Base-by-base conservation (phyloP, 2,888 invertebrate species). In the Caenorhabditis parvicauda region DNA sequence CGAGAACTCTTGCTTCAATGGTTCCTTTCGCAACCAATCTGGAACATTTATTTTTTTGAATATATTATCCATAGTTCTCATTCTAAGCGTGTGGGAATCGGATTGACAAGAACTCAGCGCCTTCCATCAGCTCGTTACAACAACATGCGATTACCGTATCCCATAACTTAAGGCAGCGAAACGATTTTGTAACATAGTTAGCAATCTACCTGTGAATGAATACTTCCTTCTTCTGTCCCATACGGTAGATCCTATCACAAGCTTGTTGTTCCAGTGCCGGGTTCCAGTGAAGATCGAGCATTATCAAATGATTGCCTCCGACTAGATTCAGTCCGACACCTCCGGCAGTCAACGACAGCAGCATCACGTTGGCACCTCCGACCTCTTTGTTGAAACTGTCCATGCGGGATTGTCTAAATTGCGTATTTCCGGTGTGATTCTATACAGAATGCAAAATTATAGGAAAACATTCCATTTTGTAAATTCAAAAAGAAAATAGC, bases 261-360 rank as follows among this genome's bases (percentile, higher is more conserved):
- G 94, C 95, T 83, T 95, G 95, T 41, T 88, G 86, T 83, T 96
- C 95, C 43, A 95, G 83, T 78, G 94, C 93, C 0, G 95, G 95
- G 86, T 95, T 96, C 84, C 94, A 96, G 83, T 95, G 94, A 50
- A 92, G 87, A 84, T 96, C 95, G 22, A 92, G 82, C 29, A 96
- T 84, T 28, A 94, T 86, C 44, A 96, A 86, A 82, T 95, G 91
- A 85, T 90, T 93, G 0, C 89, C 95, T 2, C 94, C 95, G 54
- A 90, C 86, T 51, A 95, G 86, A 85, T 96, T 95, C 14, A 96
- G 85, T 0, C 95, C 95, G 17, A 93, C 92, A 25, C 94, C 95
- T 44, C 94, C 95, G 39, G 95, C 93, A 58, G 89, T 89, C 27
- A 95, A 84, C 0, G 94, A 94, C 0, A 96, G 84, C 39, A 96